Evolutionary conservation across 2,797 vertebrate species (phyloP), one percentile per base, ranked within the genome.

Genomic region (Sebastiscus albofasciatus): DNA sequence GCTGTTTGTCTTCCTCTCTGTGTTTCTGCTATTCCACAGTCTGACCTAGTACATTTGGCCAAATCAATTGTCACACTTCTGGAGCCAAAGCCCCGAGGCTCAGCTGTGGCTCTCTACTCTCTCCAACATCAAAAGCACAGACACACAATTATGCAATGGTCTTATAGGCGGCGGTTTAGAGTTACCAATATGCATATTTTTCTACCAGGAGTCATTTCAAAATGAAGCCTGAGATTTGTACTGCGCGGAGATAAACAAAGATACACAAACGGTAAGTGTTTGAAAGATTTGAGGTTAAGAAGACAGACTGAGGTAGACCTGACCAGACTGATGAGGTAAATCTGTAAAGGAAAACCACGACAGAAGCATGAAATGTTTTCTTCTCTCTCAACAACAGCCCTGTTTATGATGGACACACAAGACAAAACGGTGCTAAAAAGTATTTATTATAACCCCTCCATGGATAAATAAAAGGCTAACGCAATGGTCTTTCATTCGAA

Each of bases 31-130:
- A 64, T 70, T 73, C 76, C 77, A 85, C 84, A 80, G 67, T 78
- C 77, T 89, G 90, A 88, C 80, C 85, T 71, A 74, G 80, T 67
- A 75, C 67, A 72, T 79, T 66, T 39, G 84, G 83, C 89, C 83
- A 93, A 93, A 93, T 91, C 89, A 74, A 90, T 92, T 89, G 85
- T 75, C 88, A 90, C 86, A 88, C 86, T 87, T 68, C 59, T 84
- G 82, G 54, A 89, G 84, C 84, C 83, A 87, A 87, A 85, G 71
- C 82, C 80, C 65, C 0, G 72, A 78, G 86, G 84, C 86, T 85
- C 81, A 81, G 81, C 89, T 84, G 82, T 56, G 79, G 73, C 61
- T 77, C 84, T 75, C 56, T 10, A 34, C 69, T 80, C 81, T 71
- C 75, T 73, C 66, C 20, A 77, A 84, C 81, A 84, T 82, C 81